A percentile compares a stretch with the other conserved stretches of the same genome.
phyloP scores from a whole-genome alignment of 2,113 vertebrate genomes.

The Seriola quinqueradiata region DNA sequence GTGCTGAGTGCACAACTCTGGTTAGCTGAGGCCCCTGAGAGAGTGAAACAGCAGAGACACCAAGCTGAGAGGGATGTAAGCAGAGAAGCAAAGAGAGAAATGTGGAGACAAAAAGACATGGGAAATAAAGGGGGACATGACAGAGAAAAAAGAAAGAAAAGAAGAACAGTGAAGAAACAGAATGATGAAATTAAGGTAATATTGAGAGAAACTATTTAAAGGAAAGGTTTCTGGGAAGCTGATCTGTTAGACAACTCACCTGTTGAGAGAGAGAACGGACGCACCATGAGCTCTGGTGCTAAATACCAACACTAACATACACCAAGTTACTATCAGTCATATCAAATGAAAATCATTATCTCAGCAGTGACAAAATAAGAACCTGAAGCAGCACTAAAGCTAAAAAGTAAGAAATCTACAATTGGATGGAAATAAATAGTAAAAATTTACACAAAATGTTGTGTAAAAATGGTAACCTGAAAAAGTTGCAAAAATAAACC shows the following conservation, averaged over 20 bases:
- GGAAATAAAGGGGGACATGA: not conserved
- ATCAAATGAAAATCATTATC: constrained; percentile 47
- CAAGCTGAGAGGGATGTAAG: constrained; percentile 23
- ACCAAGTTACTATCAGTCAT: constrained; percentile 39
- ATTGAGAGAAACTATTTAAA: constrained; percentile 4
- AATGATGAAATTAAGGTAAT: not conserved
- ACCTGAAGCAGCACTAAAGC: constrained; percentile 64
- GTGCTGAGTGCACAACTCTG: constrained; percentile 60
- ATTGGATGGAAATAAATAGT: constrained; percentile 68
- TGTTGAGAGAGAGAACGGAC: constrained; percentile 16
- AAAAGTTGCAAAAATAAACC: constrained; percentile 51
- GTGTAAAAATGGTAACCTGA: constrained; percentile 37
- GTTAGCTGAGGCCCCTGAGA: constrained; percentile 78
- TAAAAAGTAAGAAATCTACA: constrained; percentile 32
- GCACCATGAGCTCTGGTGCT: constrained; percentile 32
- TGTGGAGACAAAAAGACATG: not conserved
- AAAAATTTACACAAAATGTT: constrained; percentile 47
- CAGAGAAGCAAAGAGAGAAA: not conserved
- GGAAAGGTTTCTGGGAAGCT: constrained; percentile 18
- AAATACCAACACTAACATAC: constrained; percentile 24
- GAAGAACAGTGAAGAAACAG: not conserved
- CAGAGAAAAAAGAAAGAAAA: not conserved
- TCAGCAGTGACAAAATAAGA: constrained; percentile 49
- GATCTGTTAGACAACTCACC: constrained; percentile 32
- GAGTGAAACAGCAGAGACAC: constrained; percentile 71